phyloP scores from a whole-genome alignment of 2,888 invertebrate genomes.

The Belgica antarctica region DNA sequence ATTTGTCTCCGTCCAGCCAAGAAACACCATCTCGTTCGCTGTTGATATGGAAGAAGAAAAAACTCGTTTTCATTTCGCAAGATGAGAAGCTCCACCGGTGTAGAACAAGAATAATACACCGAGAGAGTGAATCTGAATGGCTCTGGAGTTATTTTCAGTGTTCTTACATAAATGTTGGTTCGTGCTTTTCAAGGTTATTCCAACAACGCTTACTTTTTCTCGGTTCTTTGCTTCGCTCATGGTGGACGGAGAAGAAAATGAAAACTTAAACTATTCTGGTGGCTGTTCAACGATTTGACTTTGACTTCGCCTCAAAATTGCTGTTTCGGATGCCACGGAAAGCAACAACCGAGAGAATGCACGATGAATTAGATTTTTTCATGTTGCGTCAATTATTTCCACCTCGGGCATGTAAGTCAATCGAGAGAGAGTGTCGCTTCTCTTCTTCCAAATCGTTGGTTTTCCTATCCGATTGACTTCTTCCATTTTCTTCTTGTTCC shows the following conservation, averaged over 20 bases:
- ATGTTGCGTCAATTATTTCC: constrained; percentile 32
- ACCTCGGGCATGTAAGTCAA: no score
- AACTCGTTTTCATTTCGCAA: constrained; percentile 42
- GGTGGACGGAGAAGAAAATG: neutral
- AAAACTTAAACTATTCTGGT: constrained; percentile 6
- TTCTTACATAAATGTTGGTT: constrained; percentile 23
- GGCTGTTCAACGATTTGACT: neutral
- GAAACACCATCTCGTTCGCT: constrained; percentile 17
- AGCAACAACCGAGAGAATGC: no score
- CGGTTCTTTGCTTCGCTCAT: neutral
- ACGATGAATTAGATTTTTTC: no score
- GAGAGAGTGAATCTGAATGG: constrained; percentile 36
- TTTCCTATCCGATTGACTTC: constrained; percentile 2
- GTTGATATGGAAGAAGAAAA: constrained; percentile 9
- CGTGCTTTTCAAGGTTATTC: constrained; percentile 42
- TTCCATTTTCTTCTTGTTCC: constrained; percentile 9
- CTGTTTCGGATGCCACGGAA: neutral
- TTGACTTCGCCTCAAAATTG: neutral
- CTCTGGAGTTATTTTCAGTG: neutral
- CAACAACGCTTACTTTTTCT: constrained; percentile 43
- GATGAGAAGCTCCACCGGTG: constrained; percentile 26
- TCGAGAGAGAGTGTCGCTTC: no score
- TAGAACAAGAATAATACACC: constrained; percentile 15
- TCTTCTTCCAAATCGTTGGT: neutral
- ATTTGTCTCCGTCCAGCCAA: constrained; percentile 2